Evolutionary conservation across 2,888 invertebrate species (phyloP).

Genomic region (Arctia plantaginis): DNA sequence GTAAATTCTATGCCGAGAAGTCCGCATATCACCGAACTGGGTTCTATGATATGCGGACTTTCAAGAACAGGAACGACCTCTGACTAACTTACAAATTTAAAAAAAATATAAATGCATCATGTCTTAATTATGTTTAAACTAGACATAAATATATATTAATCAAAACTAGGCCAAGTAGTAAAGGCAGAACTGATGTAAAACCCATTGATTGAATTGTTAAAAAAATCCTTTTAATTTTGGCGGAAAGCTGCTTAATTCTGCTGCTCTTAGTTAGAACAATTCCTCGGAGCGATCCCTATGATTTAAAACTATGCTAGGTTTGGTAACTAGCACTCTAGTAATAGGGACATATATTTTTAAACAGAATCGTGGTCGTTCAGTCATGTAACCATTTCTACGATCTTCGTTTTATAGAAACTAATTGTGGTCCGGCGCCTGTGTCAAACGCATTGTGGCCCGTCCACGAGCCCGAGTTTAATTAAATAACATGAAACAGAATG

Average conservation of each 20-base stretch:
- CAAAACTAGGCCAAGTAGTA: no score
- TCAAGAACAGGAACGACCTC: no score
- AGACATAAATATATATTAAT: no score
- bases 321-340: no score
- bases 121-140: no score
- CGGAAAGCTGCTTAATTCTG: not conserved
- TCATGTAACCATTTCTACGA: not conserved
- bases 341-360: no score
- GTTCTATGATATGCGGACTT: no score
- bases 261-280: not conserved
- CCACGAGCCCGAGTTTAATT: conserved; percentile 12
- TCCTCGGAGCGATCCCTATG: not conserved
- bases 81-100: no score
- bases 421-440: not conserved
- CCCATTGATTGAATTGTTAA: not conserved
- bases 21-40: not conserved
- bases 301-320: no score
- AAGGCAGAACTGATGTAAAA: no score
- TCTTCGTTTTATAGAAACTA: not conserved
- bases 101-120: no score
- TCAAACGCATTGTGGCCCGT: not conserved
- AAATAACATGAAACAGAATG: conserved; percentile 13
- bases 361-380: not conserved
- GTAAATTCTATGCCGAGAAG: not conserved
- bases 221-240: not conserved